A percentile compares a stretch with the other conserved stretches of the same genome.
Evolutionary conservation across 2,113 vertebrate species (phyloP).

Genomic region (Aleadryas rufinucha): DNA sequence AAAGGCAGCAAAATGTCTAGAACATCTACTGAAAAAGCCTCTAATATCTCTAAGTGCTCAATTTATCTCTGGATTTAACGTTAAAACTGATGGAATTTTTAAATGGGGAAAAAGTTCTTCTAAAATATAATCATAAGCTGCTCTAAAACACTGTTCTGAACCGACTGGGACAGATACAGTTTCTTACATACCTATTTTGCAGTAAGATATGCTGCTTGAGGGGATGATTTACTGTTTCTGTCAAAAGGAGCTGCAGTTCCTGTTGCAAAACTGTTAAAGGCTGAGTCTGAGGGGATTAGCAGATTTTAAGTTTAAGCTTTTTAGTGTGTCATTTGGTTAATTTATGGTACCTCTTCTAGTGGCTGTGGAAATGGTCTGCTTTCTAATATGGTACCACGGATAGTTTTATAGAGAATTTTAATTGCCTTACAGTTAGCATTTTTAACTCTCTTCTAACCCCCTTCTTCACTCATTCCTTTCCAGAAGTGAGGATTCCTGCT

Average conservation of each 20-base stretch:
- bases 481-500: neutral
- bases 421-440: neutral
- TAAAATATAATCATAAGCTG: slow-evolving; percentile 21
- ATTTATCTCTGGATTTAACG: slow-evolving; percentile 36
- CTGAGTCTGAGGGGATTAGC: slow-evolving; percentile 54
- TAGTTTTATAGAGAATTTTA: neutral
- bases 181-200: slow-evolving; percentile 44
- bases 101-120: slow-evolving; percentile 9
- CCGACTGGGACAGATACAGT: neutral
- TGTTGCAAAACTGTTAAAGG: slow-evolving; percentile 18
- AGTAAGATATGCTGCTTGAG: slow-evolving; percentile 29
- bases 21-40: slow-evolving; percentile 11
- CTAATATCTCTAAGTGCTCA: slow-evolving; percentile 2
- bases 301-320: slow-evolving; percentile 46
- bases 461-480: neutral
- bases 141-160: slow-evolving; percentile 31
- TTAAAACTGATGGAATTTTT: slow-evolving; percentile 45
- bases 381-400: neutral
- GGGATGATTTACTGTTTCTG: slow-evolving; percentile 49
- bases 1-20: slow-evolving; percentile 26
- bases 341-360: slow-evolving; percentile 20
- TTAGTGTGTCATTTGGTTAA: slow-evolving; percentile 48
- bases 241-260: slow-evolving; percentile 12
- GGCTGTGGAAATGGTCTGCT: neutral
- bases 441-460: neutral